A percentile compares a stretch with the other conserved stretches of the same genome.
Conservation (phyloP, 92 coral and sea anemone genomes). For the Epizoanthus stellaris region DNA sequence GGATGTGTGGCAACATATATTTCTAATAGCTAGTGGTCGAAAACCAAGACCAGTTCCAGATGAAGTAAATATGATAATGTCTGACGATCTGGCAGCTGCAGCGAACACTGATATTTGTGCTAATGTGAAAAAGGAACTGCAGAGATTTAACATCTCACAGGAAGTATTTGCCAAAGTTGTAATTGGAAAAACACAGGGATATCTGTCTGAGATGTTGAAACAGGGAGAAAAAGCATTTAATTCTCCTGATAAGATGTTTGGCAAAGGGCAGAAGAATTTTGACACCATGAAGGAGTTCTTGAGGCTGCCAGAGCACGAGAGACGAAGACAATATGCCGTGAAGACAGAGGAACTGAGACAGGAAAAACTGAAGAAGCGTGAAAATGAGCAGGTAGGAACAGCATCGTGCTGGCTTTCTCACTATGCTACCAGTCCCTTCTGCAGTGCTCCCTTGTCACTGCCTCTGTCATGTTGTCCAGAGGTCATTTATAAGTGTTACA, state of each 20-base stretch:
- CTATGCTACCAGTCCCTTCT: neutral
- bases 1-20: conserved; percentile 75
- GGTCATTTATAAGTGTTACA: too few species aligned
- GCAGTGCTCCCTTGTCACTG: too few species aligned
- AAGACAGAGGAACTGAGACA: conserved; percentile 73
- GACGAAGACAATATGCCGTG: conserved; percentile 68
- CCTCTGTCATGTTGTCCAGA: too few species aligned
- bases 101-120: conserved; percentile 63
- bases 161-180: conserved; percentile 93
- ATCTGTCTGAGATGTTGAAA: conserved; percentile 88
- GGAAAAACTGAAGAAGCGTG: conserved; percentile 70
- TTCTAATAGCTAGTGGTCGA: conserved; percentile 68
- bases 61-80: conserved; percentile 51
- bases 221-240: conserved; percentile 85
- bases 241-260: conserved; percentile 74
- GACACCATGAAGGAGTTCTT: conserved; percentile 86
- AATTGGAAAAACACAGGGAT: conserved; percentile 90
- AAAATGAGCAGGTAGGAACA: conserved; percentile 50
- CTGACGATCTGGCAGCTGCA: conserved; percentile 32
- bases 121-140: conserved; percentile 80
- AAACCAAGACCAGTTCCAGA: conserved; percentile 52
- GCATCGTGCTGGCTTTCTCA: neutral
- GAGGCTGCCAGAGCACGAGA: conserved; percentile 73
- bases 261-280: conserved; percentile 86
- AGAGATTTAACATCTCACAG: conserved; percentile 83